Evolutionary conservation across 2,888 invertebrate genomes (phyloP).

Genomic region (Lasius fuliginosus): DNA sequence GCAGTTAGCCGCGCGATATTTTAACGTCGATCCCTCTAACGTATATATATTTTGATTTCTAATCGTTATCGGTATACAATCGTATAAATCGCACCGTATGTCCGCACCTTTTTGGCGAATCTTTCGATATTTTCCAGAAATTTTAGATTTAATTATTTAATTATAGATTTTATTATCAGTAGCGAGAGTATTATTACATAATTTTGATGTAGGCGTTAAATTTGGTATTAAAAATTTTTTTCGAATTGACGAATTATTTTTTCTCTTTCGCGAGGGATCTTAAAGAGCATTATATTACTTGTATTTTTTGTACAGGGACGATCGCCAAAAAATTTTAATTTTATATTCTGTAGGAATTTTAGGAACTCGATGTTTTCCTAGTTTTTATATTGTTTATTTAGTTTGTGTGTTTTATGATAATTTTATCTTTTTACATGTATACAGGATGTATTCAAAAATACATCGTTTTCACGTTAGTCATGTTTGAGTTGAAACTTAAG

Average conservation of each 20-base stretch:
- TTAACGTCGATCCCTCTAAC: slow-evolving; percentile 19
- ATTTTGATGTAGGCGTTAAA: not conserved
- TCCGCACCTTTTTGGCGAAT: not conserved
- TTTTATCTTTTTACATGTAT: not conserved
- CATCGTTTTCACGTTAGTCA: no score
- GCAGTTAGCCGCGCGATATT: slow-evolving; percentile 9
- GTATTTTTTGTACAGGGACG: not conserved
- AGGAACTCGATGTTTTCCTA: not conserved
- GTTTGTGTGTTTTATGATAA: not conserved
- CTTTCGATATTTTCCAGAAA: not conserved
- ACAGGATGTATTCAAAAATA: no score
- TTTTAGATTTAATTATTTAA: no score
- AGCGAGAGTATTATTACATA: not conserved
- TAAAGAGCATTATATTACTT: not conserved
- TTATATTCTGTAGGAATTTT: not conserved
- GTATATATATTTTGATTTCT: not conserved
- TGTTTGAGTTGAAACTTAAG: no score
- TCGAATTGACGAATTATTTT: not conserved
- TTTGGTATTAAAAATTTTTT: not conserved
- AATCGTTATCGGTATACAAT: not conserved
- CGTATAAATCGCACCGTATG: not conserved
- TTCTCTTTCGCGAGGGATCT: not conserved
- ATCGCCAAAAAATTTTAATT: not conserved
- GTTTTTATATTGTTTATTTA: not conserved
- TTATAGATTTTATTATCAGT: not conserved